phyloP scores from a whole-genome alignment of 2,888 invertebrate species.

The Tachina grossa region DNA sequence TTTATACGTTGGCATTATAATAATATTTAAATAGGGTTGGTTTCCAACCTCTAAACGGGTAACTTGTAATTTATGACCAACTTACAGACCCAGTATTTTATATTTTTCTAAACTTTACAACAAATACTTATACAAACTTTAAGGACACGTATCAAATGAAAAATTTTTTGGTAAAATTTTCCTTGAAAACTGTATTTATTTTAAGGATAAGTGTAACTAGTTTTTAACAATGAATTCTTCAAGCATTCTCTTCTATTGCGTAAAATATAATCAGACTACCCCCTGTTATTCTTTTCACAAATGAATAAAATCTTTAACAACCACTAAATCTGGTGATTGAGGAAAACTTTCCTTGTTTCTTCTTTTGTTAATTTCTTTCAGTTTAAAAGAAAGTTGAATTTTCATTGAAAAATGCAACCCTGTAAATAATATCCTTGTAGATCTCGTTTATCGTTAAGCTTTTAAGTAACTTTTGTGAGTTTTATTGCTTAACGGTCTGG shows the following conservation, averaged over 20 bases:
- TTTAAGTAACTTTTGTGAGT: slow-evolving; percentile 12
- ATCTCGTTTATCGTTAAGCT: slow-evolving; percentile 44
- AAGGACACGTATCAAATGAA: slow-evolving; percentile 4
- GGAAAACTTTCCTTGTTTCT: slow-evolving; percentile 3
- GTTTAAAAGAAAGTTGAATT: slow-evolving; percentile 25
- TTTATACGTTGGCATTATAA: not conserved
- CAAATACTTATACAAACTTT: slow-evolving; percentile 20
- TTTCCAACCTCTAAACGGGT: slow-evolving; percentile 3
- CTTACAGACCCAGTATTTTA: slow-evolving; percentile 22
- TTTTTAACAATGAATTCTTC: slow-evolving; percentile 15
- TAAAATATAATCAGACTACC: slow-evolving; percentile 1
- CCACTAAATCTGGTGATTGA: slow-evolving; percentile 22
- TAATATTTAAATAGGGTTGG: slow-evolving; percentile 9
- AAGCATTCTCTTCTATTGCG: not conserved
- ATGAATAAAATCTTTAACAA: slow-evolving; percentile 12
- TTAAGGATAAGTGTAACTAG: slow-evolving; percentile 17
- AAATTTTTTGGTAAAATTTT: slow-evolving; percentile 4
- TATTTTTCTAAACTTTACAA: not conserved
- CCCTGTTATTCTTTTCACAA: not conserved
- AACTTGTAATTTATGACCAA: slow-evolving; percentile 26
- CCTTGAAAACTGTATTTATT: not conserved
- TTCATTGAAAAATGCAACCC: not conserved
- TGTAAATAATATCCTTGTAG: slow-evolving; percentile 18
- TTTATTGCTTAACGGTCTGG: slow-evolving; percentile 32
- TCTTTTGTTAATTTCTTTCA: not conserved